Conservation (phyloP, 2,888 invertebrate genomes). For the Eupithecia pulchellata region DNA sequence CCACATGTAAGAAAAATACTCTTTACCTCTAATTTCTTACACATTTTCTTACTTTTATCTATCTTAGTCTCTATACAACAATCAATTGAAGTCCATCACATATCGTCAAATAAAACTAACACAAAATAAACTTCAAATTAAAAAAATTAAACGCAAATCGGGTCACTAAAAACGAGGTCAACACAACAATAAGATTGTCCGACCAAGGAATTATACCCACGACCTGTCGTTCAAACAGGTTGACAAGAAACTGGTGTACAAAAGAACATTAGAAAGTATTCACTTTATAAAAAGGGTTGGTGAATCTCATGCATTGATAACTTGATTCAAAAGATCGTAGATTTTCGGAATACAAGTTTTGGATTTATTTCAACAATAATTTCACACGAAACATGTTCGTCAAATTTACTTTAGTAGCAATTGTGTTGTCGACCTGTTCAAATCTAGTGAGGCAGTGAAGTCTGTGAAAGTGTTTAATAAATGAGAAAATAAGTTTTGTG, state of each 20-base stretch:
- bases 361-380: background rate
- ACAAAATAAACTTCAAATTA: background rate
- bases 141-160: background rate
- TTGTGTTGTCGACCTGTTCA: background rate
- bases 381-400: constrained; percentile 13
- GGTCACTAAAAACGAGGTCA: constrained; percentile 19
- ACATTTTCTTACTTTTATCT: too few relatives aligned
- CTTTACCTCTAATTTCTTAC: too few relatives aligned
- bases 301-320: constrained; percentile 22
- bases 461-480: background rate
- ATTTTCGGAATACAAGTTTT: constrained; percentile 1
- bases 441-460: background rate
- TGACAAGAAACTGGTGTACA: constrained; percentile 16
- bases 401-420: constrained; percentile 3
- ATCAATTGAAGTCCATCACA: too few relatives aligned
- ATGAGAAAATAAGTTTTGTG: background rate
- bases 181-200: constrained; percentile 4
- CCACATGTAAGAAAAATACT: too few relatives aligned
- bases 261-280: constrained; percentile 3
- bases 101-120: too few relatives aligned
- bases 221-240: constrained; percentile 33
- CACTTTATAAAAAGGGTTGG: constrained; percentile 8
- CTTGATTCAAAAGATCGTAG: constrained; percentile 19
- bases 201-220: constrained; percentile 26
- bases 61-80: too few relatives aligned